Percentiles rank a stretch among this genome's conserved stretches.
Evolutionary conservation across 2,888 invertebrate species (phyloP).

Genomic region (Sinodicranocentrus sp.): DNA sequence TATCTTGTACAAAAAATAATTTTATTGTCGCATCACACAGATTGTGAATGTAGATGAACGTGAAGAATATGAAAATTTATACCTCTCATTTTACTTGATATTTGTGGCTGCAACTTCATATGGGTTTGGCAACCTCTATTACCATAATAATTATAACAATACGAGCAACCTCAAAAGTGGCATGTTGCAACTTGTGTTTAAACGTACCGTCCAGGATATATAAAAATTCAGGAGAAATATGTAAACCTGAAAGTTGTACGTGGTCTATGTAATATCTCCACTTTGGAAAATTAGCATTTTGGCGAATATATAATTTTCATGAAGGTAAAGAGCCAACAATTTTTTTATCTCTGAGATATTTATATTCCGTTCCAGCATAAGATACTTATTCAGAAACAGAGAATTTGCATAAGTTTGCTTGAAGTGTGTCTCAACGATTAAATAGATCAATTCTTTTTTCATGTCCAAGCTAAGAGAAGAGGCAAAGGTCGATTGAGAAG

Average conservation of each 20-base stretch:
- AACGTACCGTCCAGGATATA: too few species aligned
- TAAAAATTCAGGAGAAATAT: too few species aligned
- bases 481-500: background rate
- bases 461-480: background rate
- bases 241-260: too few species aligned
- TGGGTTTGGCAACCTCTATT: conserved; percentile 33
- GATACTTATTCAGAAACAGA: background rate
- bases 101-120: too few species aligned
- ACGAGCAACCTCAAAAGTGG: background rate
- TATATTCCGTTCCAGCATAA: background rate
- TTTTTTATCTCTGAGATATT: too few species aligned
- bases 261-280: background rate
- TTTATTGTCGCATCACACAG: too few species aligned
- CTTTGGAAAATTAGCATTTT: background rate
- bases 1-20: too few species aligned
- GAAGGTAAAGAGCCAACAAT: too few species aligned
- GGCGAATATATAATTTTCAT: background rate
- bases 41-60: conserved; percentile 19
- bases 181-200: too few species aligned
- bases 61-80: conserved; percentile 18
- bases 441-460: background rate
- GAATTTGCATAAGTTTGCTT: background rate
- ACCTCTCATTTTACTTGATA: background rate
- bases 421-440: background rate
- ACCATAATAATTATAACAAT: conserved; percentile 46